Evolutionary conservation across 1,140 invertebrate genomes (phyloP).

Genomic region (Parasteatoda tepidariorum): DNA sequence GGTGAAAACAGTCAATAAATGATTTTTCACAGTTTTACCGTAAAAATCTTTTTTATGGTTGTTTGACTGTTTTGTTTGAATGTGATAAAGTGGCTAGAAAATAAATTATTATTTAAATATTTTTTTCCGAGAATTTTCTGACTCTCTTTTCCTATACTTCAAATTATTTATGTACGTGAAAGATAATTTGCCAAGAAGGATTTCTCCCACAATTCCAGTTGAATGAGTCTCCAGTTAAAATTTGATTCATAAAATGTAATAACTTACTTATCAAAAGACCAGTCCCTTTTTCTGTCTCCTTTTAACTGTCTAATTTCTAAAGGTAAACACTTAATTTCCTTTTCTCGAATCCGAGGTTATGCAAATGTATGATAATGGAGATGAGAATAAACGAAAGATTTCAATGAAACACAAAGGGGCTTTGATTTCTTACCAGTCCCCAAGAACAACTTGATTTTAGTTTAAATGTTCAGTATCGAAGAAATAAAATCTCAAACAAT

Average conservation of each 20-base stretch:
- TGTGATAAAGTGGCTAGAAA: too few species aligned
- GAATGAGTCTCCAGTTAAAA: not conserved
- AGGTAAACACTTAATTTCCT: not conserved
- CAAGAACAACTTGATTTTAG: not conserved
- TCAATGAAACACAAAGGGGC: not conserved
- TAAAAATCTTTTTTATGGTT: too few species aligned
- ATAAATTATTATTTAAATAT: too few species aligned
- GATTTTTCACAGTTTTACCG: too few species aligned
- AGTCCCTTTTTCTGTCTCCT: slow-evolving; percentile 2
- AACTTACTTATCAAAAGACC: not conserved
- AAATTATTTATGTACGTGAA: too few species aligned
- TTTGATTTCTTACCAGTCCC: not conserved
- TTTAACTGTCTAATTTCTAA: not conserved
- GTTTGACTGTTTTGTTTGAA: too few species aligned
- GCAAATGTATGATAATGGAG: slow-evolving; percentile 1
- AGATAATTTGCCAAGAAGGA: too few species aligned
- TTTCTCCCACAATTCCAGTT: too few species aligned
- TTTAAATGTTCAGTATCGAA: not conserved
- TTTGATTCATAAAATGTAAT: not conserved
- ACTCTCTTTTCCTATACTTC: too few species aligned
- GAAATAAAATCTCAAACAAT: too few species aligned
- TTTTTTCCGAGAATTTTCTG: too few species aligned
- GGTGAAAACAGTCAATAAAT: too few species aligned
- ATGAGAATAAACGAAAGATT: not conserved
- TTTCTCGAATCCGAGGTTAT: not conserved